A percentile compares a stretch with the other conserved stretches of the same genome.
These are phyloP conservation scores for Megalops atlanticus DNA, from an alignment of 2,113 vertebrate species.

Conservation along the genomic window DNA sequence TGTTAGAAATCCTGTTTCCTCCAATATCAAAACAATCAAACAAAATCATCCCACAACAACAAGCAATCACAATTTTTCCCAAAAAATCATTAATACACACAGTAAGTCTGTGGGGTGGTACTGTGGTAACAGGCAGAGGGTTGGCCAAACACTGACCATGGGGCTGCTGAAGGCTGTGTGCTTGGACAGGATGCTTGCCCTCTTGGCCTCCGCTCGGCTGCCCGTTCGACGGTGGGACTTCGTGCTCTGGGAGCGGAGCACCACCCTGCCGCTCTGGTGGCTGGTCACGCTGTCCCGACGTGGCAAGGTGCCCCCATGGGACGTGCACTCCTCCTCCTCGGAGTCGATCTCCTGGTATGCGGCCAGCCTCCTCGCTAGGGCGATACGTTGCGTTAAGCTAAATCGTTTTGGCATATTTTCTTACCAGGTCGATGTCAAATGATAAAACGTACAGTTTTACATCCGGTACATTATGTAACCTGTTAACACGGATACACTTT, in stretches of 20 bases:
- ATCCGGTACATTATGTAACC: too few species aligned
- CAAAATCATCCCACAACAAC: not conserved
- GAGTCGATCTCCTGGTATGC: constrained; percentile 93
- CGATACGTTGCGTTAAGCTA: too few species aligned
- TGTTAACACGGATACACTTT: too few species aligned
- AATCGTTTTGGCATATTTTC: too few species aligned
- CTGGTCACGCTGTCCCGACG: constrained; percentile 80
- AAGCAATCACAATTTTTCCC: too few species aligned
- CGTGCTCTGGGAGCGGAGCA: constrained; percentile 84
- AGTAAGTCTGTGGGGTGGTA: not conserved
- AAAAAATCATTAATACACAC: not conserved
- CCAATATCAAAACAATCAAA: not conserved
- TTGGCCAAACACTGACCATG: constrained; percentile 80
- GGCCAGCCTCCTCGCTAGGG: constrained; percentile 83
- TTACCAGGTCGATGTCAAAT: too few species aligned
- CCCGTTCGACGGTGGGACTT: constrained; percentile 86
- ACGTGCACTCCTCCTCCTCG: constrained; percentile 84
- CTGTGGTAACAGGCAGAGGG: not conserved
- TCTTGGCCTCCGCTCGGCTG: constrained; percentile 87
- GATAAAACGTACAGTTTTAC: too few species aligned
- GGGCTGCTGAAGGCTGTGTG: constrained; percentile 97
- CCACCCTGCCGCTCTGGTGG: constrained; percentile 80
- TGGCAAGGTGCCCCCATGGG: constrained; percentile 76
- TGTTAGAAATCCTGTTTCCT: not conserved
- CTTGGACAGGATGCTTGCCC: constrained; percentile 88